Conservation (phyloP, 1,140 invertebrate genomes). For the Caenorhabditis tropicalis region DNA sequence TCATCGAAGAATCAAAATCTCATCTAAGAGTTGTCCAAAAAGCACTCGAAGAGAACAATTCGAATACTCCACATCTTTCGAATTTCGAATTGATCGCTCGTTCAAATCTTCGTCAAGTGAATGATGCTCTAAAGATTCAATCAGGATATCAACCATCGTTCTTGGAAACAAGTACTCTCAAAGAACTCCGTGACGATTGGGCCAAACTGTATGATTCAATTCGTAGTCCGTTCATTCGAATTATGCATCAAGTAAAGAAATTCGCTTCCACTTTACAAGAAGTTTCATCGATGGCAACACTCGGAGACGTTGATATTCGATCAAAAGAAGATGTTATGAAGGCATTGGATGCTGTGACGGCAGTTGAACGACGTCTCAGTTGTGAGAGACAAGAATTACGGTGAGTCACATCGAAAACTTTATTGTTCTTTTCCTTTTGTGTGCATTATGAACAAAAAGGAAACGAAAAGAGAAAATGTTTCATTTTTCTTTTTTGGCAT, state of each 20-base stretch:
- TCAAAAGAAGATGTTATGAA: constrained; percentile 49
- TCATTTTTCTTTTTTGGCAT: background rate
- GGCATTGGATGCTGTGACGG: constrained; percentile 41
- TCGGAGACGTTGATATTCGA: constrained; percentile 40
- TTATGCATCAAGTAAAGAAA: constrained; percentile 35
- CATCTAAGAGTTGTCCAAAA: constrained; percentile 49
- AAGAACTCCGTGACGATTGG: constrained; percentile 41
- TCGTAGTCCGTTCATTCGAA: constrained; percentile 7
- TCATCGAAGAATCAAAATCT: constrained; percentile 47
- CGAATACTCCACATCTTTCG: constrained; percentile 35
- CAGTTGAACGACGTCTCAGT: constrained; percentile 36
- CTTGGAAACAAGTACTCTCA: constrained; percentile 3
- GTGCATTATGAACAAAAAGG: background rate
- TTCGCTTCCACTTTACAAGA: constrained; percentile 4
- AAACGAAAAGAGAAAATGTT: background rate
- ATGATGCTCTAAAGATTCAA: constrained; percentile 41
- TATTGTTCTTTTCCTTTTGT: constrained; percentile 3
- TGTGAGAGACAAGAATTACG: constrained; percentile 51
- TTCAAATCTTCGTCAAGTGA: constrained; percentile 51
- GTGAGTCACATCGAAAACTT: constrained; percentile 15
- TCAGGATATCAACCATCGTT: constrained; percentile 3
- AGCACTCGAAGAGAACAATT: constrained; percentile 9
- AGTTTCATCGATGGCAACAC: constrained; percentile 37
- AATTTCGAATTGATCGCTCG: constrained; percentile 44
- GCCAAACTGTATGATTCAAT: constrained; percentile 2